Conservation (phyloP, 2,113 vertebrate species). For the Stigmatopora nigra region DNA sequence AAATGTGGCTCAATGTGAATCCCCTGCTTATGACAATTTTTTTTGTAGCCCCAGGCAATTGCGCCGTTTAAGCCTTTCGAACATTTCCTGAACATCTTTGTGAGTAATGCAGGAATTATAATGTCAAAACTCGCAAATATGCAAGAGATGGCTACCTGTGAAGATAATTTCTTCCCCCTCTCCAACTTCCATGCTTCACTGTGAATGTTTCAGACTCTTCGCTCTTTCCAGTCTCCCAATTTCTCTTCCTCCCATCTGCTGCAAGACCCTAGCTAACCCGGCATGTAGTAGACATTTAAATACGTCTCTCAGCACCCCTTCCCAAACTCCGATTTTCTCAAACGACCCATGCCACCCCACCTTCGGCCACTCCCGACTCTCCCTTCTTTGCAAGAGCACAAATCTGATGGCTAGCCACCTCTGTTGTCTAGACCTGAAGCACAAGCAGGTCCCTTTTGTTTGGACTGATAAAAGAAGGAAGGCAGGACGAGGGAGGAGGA, state of each 20-base stretch:
- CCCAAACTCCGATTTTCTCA: slow-evolving; percentile 25
- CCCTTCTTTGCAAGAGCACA: slow-evolving; percentile 38
- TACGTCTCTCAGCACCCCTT: slow-evolving; percentile 24
- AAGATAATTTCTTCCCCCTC: slow-evolving; percentile 6
- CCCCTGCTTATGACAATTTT: too few species aligned
- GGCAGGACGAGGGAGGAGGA: slow-evolving; percentile 73
- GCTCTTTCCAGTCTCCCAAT: slow-evolving; percentile 34
- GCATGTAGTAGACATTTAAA: slow-evolving; percentile 49
- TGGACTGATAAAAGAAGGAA: slow-evolving; percentile 70
- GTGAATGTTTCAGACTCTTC: slow-evolving; percentile 34
- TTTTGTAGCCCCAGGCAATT: too few species aligned
- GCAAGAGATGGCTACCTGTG: too few species aligned
- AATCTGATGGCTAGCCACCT: slow-evolving; percentile 52
- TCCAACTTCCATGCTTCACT: slow-evolving; percentile 21
- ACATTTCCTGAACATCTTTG: background rate
- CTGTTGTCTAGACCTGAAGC: slow-evolving; percentile 67
- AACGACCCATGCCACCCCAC: background rate
- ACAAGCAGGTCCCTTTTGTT: slow-evolving; percentile 73
- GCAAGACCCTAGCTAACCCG: slow-evolving; percentile 62
- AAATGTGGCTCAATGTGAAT: too few species aligned
- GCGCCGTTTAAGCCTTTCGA: background rate
- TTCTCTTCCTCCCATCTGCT: slow-evolving; percentile 42
- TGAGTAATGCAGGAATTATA: background rate
- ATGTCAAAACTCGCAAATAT: background rate
- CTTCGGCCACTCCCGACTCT: slow-evolving; percentile 17